Base-by-base conservation (phyloP, 92 coral and sea anemone genomes). In the Umimayanthus kanabou region DNA sequence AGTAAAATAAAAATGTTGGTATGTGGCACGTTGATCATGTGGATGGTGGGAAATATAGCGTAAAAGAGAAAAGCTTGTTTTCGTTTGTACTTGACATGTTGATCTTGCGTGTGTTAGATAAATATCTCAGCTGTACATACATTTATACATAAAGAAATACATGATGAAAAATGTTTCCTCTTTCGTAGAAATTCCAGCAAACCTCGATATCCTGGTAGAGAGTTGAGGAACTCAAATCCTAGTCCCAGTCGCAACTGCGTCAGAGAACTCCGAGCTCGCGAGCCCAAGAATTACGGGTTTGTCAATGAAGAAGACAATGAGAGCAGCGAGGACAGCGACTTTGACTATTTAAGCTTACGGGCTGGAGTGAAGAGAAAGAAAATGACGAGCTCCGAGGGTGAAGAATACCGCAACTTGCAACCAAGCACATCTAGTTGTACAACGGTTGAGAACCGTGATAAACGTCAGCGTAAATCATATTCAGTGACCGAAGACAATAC, bases 321-420 rank as follows among this genome's bases (percentile, higher is more conserved):
- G 14, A 83, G 77, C 43, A 67, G 61, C 42, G 77, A 83, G 28
- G 42, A 6, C 43, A 83, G 87, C 45, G 76, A 83, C 25, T 70
- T 47, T 8, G 87, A 83, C 70, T 28, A 83, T 6, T 30, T 83
- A 47, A 69, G 78, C 39, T 45, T 83, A 72, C 39, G 66, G 33
- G 66, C 47, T 69, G 87, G 79, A 45, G 57, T 70, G 87, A 83
- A 83, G 78, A 83, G 87, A 45, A 83, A 71, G 73, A 70, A 72
- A 18, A 43, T 11, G 23, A 45, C 14, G 9, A 82, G 73, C 40
- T 42, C 77, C 2, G 77, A 67, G 14, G 69, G 77, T 82, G 86
- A 67, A 43, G 78, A 83, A 83, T 45, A 70, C 26, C 0, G 2
- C 37, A 39, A 45, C 14, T 18, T 6, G 6, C n/a, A 40, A 28